phyloP scores from a whole-genome alignment of 2,797 vertebrate genomes.

The Sebastes baramenuke region DNA sequence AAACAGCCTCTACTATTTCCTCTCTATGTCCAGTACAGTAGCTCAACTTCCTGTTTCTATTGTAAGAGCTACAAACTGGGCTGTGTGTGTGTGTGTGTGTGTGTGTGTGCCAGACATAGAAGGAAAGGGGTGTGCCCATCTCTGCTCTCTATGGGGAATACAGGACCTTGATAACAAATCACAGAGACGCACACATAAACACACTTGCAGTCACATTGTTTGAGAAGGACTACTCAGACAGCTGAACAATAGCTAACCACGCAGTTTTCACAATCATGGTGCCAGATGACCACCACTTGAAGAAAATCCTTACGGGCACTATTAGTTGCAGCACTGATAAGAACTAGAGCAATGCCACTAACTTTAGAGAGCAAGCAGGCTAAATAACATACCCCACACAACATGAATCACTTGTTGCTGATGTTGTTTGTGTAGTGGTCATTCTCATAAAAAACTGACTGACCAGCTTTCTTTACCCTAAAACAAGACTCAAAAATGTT shows the following conservation, averaged over 20 bases:
- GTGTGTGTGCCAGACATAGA: not conserved
- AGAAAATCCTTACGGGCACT: not conserved
- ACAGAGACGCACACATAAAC: conserved; percentile 11
- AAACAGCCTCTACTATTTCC: conserved; percentile 73
- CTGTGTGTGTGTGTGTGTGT: not conserved
- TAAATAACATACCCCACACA: not conserved
- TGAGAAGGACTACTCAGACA: not conserved
- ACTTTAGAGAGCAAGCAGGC: not conserved
- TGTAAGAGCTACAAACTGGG: conserved; percentile 27
- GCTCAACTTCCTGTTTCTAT: conserved; percentile 77
- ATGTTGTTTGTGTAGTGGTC: not conserved
- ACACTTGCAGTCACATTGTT: conserved; percentile 28
- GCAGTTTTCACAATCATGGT: not conserved
- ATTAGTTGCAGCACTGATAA: not conserved
- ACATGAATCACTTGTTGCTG: not conserved
- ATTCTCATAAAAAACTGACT: not conserved
- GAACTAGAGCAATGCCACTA: not conserved
- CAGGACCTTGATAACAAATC: conserved; percentile 54
- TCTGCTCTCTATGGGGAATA: conserved; percentile 51
- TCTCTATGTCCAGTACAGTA: conserved; percentile 66
- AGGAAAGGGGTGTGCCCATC: conserved; percentile 67
- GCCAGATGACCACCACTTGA: not conserved
- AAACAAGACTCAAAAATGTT: not conserved
- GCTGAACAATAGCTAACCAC: conserved; percentile 5
- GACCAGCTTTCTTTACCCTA: not conserved